Base-by-base conservation (phyloP, 2,113 vertebrate species). In the Cheirogaleus medius region DNA sequence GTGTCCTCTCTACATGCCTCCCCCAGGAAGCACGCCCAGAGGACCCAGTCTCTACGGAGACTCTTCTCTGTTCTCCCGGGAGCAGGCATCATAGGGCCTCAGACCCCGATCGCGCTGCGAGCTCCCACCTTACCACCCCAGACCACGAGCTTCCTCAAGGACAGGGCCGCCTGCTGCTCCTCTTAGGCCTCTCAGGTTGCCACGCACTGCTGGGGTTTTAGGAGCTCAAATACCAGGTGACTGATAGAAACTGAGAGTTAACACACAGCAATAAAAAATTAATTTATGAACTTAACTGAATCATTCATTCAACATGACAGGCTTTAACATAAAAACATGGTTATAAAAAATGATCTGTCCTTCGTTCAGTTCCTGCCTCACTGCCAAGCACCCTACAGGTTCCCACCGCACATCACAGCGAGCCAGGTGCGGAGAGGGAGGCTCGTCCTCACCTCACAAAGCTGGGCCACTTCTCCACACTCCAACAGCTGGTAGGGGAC, bases 291-390 rank as follows among this genome's bases (percentile, higher is more conserved):
- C 44, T 58, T 66, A 11, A 39, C 3, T 27, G 71, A 87, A 81
- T 80, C 94, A 80, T n/a, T 94, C 58, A 81, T 49, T 97, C 60
- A 39, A 34, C 27, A 58, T 2, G 23, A 80, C 13, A 85, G 27
- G 58, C 52, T 89, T 92, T 37, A 86, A 94, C 49, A 32, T 18
- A 80, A 95, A 94, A 81, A 66, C 32, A 64, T 1, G 56, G 58
- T 78, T 87, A 52, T 69, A 66, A 83, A 54, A 60, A 84, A 56
- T 21, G 5, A 12, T 34, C 83, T 34, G 74, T 54, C 23, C 92
- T 54, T 20, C 56, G 56, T 14, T 34, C 52, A 85, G 71, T 32
- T 93, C 44, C 63, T 42, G 11, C 32, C 3, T 84, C 77, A 54
- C 9, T 77, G 68, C 27, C 37, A 58, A 91, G 39, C 11, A 12